These are phyloP conservation scores for Neotoma lepida DNA, from an alignment of 2,113 vertebrate species.

Conservation along the genomic window DNA sequence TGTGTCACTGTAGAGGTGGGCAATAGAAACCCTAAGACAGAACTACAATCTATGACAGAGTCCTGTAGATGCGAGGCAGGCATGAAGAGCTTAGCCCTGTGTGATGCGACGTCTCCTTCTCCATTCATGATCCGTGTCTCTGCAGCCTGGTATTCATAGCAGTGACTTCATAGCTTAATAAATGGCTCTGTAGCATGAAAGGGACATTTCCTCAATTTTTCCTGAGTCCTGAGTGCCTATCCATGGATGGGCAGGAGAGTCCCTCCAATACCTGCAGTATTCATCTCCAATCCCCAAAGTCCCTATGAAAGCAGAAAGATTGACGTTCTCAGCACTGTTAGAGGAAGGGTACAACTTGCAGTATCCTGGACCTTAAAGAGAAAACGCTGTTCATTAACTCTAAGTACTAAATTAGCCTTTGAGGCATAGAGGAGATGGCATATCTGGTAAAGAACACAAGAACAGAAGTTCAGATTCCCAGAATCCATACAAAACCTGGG, in stretches of 20 bases:
- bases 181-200: neutral
- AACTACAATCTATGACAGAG: neutral
- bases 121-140: neutral
- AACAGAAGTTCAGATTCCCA: neutral
- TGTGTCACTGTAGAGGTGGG: neutral
- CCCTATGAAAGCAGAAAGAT: neutral
- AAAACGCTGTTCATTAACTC: neutral
- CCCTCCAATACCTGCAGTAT: accelerated
- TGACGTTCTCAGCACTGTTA: neutral
- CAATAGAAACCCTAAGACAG: neutral
- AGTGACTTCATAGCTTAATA: neutral
- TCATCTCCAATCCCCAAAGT: neutral
- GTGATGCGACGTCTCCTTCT: neutral
- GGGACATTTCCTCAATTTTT: neutral
- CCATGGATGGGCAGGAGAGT: neutral
- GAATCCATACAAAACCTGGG: neutral
- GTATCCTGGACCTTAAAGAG: no score
- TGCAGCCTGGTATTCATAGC: neutral
- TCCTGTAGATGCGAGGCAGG: no score
- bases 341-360: neutral
- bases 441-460: neutral
- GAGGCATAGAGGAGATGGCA: neutral
- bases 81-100: neutral
- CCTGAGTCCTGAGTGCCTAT: neutral
- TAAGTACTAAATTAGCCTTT: neutral